Conservation (phyloP, 2,113 vertebrate species). For the Colistium nudipinnis region DNA sequence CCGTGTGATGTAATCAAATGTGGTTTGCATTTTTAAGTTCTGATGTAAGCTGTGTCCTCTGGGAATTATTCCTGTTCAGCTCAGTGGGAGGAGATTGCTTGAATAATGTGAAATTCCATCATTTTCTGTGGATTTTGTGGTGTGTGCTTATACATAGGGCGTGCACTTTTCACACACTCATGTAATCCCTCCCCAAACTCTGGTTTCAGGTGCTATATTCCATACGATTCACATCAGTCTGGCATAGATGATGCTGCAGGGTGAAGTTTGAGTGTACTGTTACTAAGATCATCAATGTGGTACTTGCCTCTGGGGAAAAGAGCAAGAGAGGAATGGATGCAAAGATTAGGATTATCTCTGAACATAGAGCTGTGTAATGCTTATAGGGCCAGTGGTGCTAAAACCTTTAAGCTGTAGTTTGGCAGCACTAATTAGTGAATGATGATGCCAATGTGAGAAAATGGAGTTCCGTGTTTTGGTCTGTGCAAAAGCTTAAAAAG, state of each 20-base stretch:
- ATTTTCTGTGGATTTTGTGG: slow-evolving; percentile 10
- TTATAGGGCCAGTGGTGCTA: not conserved
- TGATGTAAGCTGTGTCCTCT: slow-evolving; percentile 40
- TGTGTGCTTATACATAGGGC: not conserved
- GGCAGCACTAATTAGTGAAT: not conserved
- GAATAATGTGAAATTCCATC: slow-evolving; percentile 40
- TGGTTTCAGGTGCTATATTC: slow-evolving; percentile 21
- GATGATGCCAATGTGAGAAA: not conserved
- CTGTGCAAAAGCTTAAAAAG: slow-evolving; percentile 49
- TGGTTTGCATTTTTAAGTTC: slow-evolving; percentile 39
- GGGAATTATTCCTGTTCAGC: slow-evolving; percentile 8
- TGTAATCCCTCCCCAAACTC: not conserved
- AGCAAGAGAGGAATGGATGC: not conserved
- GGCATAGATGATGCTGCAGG: slow-evolving; percentile 12
- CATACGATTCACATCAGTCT: slow-evolving; percentile 35
- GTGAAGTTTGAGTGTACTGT: slow-evolving; percentile 8
- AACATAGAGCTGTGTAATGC: not conserved
- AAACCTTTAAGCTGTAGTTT: slow-evolving; percentile 6
- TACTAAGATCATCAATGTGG: slow-evolving; percentile 33
- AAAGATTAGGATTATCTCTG: slow-evolving; percentile 7
- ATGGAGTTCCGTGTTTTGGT: slow-evolving; percentile 11
- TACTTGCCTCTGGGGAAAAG: slow-evolving; percentile 9
- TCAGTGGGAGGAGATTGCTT: slow-evolving; percentile 18
- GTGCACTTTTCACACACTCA: slow-evolving; percentile 3
- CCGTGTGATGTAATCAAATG: slow-evolving; percentile 44